Evolutionary conservation across 2,113 vertebrate genomes (phyloP).

Genomic region (Malurus melanocephalus): DNA sequence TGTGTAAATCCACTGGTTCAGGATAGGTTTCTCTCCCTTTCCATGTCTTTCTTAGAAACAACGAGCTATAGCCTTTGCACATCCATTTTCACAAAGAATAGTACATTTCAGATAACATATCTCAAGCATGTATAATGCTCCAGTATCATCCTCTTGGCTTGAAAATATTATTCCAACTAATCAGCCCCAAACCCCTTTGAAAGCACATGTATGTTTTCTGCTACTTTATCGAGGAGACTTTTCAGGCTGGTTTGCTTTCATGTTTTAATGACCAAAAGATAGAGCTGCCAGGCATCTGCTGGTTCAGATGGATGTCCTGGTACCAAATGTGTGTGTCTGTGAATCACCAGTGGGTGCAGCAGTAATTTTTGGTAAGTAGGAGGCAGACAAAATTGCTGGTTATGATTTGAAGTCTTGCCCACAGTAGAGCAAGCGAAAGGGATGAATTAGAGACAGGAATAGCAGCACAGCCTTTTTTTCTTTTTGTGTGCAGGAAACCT

Average conservation of each 20-base stretch:
- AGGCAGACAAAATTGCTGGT: constrained; percentile 68
- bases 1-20: neutral
- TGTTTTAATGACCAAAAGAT: neutral
- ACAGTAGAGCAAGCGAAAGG: constrained; percentile 53
- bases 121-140: neutral
- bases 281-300: neutral
- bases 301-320: neutral
- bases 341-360: constrained; percentile 54
- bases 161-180: neutral
- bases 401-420: constrained; percentile 69
- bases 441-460: constrained; percentile 73
- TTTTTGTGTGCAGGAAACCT: constrained; percentile 67
- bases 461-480: constrained; percentile 45
- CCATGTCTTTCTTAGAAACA: neutral
- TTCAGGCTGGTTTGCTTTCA: neutral
- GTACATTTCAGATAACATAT: neutral
- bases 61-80: neutral
- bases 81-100: neutral
- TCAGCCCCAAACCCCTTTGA: neutral
- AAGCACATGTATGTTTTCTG: neutral
- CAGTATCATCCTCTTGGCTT: neutral
- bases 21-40: neutral
- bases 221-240: neutral
- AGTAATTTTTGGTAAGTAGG: constrained; percentile 62
- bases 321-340: neutral